Evolutionary conservation across 2,888 invertebrate species (phyloP), one percentile per base, ranked within the genome.

Genomic region (Amblyjoppa fuscipennis): DNA sequence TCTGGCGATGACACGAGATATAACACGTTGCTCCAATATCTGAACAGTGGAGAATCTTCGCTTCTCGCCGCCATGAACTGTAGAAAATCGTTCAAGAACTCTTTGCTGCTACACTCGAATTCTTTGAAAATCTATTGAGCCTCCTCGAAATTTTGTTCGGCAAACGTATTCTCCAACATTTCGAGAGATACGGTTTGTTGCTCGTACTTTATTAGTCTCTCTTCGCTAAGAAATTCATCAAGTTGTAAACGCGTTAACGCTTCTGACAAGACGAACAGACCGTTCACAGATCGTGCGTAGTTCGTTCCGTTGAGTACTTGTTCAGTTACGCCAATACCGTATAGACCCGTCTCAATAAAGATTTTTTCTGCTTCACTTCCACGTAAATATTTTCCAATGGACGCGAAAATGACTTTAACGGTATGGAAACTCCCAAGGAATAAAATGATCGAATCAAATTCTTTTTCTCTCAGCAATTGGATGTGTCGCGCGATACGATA

Each of bases 11-110:
- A 7, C 9, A 78, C 41, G 13, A 78, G 20, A 25, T 20, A 6
- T 31, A 78, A 13, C 9, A 78, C 68, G 28, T 28, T 78, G 28
- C 34, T 78, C 78, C 78, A 78, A 34, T 78, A 78, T 49, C 25
- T n/a, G 16, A 78, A 70, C 3, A 79, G 45, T 34, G 7, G 20
- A n/a, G 70, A 79, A 2, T 51, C 79, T 34, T 79, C 61, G 11
- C 70, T 49, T 41, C 79, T 56, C 7, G 0, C 31, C 38, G 31
- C 25, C 6, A 79, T 11, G 45, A 70, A 79, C 45, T 31, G 7
- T 6, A n/a, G 25, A 38, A 79, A 70, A 41, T 79, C 59, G 16
- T 20, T 16, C 2, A 68, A 11, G 1, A 79, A 13, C 13, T 70
- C 45, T 20, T 59, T n/a, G 16, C 16, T 31, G 9, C 59, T 6